Base-by-base conservation (phyloP, 2,888 invertebrate genomes). In the Ephialtes manifestator region DNA sequence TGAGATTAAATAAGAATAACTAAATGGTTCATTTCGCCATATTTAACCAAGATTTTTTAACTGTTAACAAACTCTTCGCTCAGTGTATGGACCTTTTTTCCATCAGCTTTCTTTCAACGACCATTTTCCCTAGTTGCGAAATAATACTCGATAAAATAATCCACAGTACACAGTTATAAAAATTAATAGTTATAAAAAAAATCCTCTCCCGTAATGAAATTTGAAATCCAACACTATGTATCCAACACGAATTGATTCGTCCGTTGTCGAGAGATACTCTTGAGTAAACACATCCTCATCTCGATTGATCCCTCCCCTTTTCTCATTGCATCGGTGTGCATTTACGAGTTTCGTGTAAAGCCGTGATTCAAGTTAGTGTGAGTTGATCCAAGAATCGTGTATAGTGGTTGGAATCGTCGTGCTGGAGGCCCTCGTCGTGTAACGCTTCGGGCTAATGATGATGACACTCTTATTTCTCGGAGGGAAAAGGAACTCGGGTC, bases 381-480 rank as follows among this genome's bases (percentile, higher is more conserved):
- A 18, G 63, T 63, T 11, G 35, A 63, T 63, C n/a, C 10, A 10
- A 31, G 15, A 18, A 31, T 63, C 63, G n/a, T 63, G 11, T 63
- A 28, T 15, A 4, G 15, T 13, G 58, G 15, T 28, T 28, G 58
- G 28, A 58, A 63, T n/a, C 35, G 63, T 39, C 63, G 63, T 35
- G 60, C 75, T 24, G 58, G 60, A 63, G 63, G 48, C 24, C 48
- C 76, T 72, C 68, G 68, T 80, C 82, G 91, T 91, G 92, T 91
- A 93, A 93, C 91, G 92, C 90, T 90, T 88, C 90, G 90, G 90
- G 92, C 93, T 94, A 94, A 94, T 94, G 94, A 94, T 94, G 94
- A 94, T 94, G 93, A 94, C 93, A 93, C 93, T 93, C 93, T 93
- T 93, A 93, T 93, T 93, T 93, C 91, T 92, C 90, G 88, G 89